Percentiles rank a stretch among this genome's conserved stretches.
Evolutionary conservation across 1,140 invertebrate genomes (phyloP).

Genomic region (Pygmarrhopalites habei): DNA sequence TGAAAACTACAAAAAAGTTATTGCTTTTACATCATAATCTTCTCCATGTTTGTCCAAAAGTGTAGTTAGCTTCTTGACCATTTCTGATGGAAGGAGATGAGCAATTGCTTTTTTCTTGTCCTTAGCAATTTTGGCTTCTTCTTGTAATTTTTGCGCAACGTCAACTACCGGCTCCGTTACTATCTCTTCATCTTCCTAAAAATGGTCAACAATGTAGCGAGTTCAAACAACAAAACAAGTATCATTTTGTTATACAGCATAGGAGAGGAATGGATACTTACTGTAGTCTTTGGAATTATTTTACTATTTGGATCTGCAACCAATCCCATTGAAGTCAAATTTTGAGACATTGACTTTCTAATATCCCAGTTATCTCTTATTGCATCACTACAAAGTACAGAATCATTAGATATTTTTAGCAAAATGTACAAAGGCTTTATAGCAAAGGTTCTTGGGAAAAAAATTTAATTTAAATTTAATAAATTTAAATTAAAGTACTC

Average conservation of each 20-base stretch:
- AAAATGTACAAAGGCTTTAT: background rate
- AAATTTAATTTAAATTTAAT: background rate
- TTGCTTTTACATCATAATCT: conserved; percentile 37
- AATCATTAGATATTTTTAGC: background rate
- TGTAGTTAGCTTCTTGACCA: conserved; percentile 28
- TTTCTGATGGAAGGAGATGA: conserved; percentile 32
- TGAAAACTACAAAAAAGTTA: no score
- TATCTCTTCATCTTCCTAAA: background rate
- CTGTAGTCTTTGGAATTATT: background rate
- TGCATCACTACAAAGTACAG: conserved; percentile 27
- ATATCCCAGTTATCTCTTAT: conserved; percentile 33
- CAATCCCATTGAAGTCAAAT: conserved; percentile 34
- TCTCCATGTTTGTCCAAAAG: conserved; percentile 37
- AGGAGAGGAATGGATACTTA: no score
- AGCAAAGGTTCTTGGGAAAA: background rate
- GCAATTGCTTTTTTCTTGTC: conserved; percentile 22
- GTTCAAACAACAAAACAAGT: no score
- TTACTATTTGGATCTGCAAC: conserved; percentile 31
- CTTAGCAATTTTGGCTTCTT: conserved; percentile 19
- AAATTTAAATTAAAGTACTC: conserved; percentile 1
- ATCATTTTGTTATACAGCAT: no score
- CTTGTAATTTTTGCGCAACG: conserved; percentile 1
- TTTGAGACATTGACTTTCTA: conserved; percentile 28
- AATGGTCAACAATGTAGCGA: no score
- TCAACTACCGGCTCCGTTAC: background rate